Evolutionary conservation across 2,797 vertebrate genomes (phyloP).

Genomic region (Nasua narica): DNA sequence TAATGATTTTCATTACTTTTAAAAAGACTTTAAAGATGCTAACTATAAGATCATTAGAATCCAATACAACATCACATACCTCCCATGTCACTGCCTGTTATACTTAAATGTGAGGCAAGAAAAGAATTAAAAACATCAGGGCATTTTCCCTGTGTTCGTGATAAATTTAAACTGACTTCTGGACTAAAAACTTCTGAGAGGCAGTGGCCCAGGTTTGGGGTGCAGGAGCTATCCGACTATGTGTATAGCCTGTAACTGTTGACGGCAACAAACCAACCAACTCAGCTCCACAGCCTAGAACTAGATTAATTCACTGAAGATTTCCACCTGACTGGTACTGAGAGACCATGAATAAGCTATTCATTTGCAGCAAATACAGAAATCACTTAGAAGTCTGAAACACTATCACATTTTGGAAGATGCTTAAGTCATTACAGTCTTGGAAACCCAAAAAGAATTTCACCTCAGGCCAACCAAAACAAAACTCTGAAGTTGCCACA

Average conservation of each 20-base stretch:
- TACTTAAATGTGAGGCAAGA: background rate
- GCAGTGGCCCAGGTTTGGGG: background rate
- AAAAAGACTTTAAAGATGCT: background rate
- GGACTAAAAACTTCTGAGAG: conserved; percentile 9
- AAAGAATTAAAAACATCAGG: background rate
- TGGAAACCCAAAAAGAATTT: background rate
- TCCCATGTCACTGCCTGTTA: background rate
- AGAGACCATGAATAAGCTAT: background rate
- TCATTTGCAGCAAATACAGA: background rate
- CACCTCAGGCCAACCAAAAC: background rate
- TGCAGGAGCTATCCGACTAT: background rate
- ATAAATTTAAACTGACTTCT: background rate
- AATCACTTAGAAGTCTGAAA: background rate
- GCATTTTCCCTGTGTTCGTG: background rate
- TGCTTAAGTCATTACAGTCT: background rate
- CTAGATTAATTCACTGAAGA: background rate
- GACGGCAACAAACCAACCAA: background rate
- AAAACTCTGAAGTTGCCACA: background rate
- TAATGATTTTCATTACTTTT: conserved; percentile 37
- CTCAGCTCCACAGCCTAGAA: background rate
- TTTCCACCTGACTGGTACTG: background rate
- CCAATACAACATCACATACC: background rate
- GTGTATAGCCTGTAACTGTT: background rate
- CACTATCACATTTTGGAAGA: background rate
- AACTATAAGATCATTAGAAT: background rate